Conservation (phyloP, 2,888 invertebrate species). For the Euzetes globulus region DNA sequence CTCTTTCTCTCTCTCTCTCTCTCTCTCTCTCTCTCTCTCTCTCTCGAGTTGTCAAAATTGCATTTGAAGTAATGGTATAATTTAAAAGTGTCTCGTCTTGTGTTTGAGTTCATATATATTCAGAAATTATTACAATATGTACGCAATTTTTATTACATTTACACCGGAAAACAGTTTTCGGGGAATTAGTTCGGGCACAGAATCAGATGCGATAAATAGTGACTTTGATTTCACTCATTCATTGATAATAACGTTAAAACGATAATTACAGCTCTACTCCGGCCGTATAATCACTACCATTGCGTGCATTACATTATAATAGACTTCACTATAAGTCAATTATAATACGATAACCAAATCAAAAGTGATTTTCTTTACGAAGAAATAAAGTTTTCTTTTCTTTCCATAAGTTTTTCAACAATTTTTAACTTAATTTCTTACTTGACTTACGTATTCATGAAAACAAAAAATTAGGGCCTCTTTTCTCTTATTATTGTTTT, state of each 20-base stretch:
- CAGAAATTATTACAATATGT: slow-evolving; percentile 8
- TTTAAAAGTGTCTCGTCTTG: not conserved
- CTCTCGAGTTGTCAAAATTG: not conserved
- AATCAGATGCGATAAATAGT: slow-evolving; percentile 27
- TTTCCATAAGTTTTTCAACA: not conserved
- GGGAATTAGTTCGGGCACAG: slow-evolving; percentile 21
- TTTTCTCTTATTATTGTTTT: not conserved
- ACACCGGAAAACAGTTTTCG: slow-evolving; percentile 27
- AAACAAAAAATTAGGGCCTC: slow-evolving; percentile 8
- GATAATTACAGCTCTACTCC: slow-evolving; percentile 17
- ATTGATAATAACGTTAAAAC: slow-evolving; percentile 32
- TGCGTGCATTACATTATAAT: slow-evolving; percentile 24
- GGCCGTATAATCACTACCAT: slow-evolving; percentile 1
- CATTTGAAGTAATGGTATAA: slow-evolving; percentile 2
- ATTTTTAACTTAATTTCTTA: slow-evolving; percentile 2
- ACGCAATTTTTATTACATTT: slow-evolving; percentile 22
- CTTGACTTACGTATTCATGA: slow-evolving; percentile 12
- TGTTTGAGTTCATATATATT: slow-evolving; percentile 14
- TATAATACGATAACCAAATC: slow-evolving; percentile 23
- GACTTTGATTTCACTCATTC: slow-evolving; percentile 28
- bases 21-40: not conserved
- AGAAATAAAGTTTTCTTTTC: not conserved
- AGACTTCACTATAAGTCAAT: slow-evolving; percentile 8
- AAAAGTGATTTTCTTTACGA: not conserved
- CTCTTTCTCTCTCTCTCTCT: not conserved